phyloP scores from a whole-genome alignment of 2,888 invertebrate genomes.

The Pollenia griseotomentosa region DNA sequence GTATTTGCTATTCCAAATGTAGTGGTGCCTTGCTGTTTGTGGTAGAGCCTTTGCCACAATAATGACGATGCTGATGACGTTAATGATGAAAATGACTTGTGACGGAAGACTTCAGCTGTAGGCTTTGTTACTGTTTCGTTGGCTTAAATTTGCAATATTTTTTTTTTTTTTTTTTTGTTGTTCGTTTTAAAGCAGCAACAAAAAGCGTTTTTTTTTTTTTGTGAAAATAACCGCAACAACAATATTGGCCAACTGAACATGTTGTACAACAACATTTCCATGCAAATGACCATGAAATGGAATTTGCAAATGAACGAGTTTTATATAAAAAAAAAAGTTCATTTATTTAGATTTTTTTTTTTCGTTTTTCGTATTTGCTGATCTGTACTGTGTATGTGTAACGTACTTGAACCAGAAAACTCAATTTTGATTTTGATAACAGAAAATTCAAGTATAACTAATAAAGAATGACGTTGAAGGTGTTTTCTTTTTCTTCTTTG shows the following conservation, averaged over 20 bases:
- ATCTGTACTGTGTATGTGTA: conserved; percentile 67
- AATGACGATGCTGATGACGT: conserved; percentile 75
- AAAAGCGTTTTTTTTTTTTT: conserved; percentile 8
- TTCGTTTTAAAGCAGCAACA: conserved; percentile 25
- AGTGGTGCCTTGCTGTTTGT: conserved; percentile 12
- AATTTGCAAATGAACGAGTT: conserved; percentile 73
- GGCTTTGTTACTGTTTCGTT: conserved; percentile 67
- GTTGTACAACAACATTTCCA: conserved; percentile 78
- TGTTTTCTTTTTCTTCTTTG: conserved; percentile 72
- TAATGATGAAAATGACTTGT: conserved; percentile 82
- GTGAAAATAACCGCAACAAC: conserved; percentile 60
- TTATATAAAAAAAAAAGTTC: conserved; percentile 47
- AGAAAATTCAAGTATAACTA: conserved; percentile 80
- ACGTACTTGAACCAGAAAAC: conserved; percentile 82
- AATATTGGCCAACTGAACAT: conserved; percentile 56
- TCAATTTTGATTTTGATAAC: conserved; percentile 71
- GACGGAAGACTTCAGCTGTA: conserved; percentile 78
- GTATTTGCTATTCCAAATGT: conserved; percentile 3
- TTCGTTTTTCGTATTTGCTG: conserved; percentile 21
- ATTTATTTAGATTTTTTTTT: conserved; percentile 51
- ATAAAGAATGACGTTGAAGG: conserved; percentile 81
- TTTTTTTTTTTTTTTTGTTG: conserved; percentile 30
- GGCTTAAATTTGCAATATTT: conserved; percentile 31
- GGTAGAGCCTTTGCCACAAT: conserved; percentile 54
- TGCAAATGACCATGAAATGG: conserved; percentile 82